Conservation (phyloP, 2,797 vertebrate genomes). For the Rhodeus uyekii region DNA sequence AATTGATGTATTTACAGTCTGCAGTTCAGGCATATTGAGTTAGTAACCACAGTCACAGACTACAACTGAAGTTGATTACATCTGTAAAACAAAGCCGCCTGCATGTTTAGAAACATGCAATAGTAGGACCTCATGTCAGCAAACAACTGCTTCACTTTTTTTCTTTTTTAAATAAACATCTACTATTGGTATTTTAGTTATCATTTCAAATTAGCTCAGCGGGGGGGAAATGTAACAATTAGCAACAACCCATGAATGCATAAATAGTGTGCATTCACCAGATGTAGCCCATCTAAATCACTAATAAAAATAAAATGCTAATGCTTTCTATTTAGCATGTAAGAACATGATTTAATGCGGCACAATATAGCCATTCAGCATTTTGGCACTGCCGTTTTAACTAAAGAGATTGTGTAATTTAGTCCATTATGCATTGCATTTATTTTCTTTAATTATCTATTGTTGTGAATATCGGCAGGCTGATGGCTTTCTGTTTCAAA, state of each 20-base stretch:
- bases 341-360: not conserved
- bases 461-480: not conserved
- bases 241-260: not conserved
- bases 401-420: not conserved
- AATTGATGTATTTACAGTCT: constrained; percentile 1
- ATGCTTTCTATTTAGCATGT: not conserved
- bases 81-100: not conserved
- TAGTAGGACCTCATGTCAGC: not conserved
- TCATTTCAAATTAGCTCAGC: not conserved
- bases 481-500: constrained; percentile 11
- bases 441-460: constrained; percentile 4
- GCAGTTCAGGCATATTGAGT: not conserved
- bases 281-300: not conserved
- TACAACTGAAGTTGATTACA: not conserved
- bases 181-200: not conserved
- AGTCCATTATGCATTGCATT: not conserved
- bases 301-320: not conserved
- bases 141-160: not conserved
- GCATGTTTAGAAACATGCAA: not conserved
- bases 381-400: not conserved
- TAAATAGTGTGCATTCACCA: not conserved
- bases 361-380: not conserved
- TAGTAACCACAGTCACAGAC: not conserved
- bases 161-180: not conserved
- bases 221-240: not conserved